Base-by-base conservation (phyloP, 2,888 invertebrate genomes). In the Nymphalis c-album region DNA sequence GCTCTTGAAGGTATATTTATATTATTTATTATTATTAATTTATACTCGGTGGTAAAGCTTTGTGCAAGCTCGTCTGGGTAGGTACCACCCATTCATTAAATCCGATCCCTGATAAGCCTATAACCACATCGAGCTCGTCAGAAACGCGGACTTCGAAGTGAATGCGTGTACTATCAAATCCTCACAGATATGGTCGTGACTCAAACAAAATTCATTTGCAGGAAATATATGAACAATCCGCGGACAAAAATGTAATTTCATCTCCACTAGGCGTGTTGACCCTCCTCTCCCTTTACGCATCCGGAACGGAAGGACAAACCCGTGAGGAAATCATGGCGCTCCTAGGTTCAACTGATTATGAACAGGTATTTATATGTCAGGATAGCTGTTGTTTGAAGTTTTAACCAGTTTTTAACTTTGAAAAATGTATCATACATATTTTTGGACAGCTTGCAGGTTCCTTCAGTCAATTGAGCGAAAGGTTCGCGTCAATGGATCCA, bases 231-330 rank as follows among this genome's bases (percentile, higher is more conserved):
- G 71, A 77, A 2, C 48, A 45, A 4, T 77, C 76, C 3, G 26
- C 65, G 0, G 74, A 82, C 50, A 85, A 85, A 74, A 86, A 83
- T 69, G 79, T 86, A 46, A 76, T 86, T 3, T 71, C 81, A 0
- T 85, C 85, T 0, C 86, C 85, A 4, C 74, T 85, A 13, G 82
- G 83, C 0, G 78, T 80, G 13, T 73, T 84, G 66, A 73, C 77
- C 3, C 73, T 85, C 13, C 76, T 85, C 10, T 78, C 84, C 0
- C 51, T 85, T 50, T 85, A 78, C 73, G 76, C 79, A 10, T 35
- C 71, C 0, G 86, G 83, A 0, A 78, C 82, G 2, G 78, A 78
- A 1, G 64, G 68, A 0, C 50, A 13, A 1, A 74, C 68, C 60
- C 73, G 68, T 46, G 70, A 78, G 17, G 80, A 85, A 69, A 78